A percentile compares a stretch with the other conserved stretches of the same genome.
These are phyloP conservation scores for Drosophila nikananu DNA, from an alignment of 1,140 invertebrate species.

Conservation along the genomic window DNA sequence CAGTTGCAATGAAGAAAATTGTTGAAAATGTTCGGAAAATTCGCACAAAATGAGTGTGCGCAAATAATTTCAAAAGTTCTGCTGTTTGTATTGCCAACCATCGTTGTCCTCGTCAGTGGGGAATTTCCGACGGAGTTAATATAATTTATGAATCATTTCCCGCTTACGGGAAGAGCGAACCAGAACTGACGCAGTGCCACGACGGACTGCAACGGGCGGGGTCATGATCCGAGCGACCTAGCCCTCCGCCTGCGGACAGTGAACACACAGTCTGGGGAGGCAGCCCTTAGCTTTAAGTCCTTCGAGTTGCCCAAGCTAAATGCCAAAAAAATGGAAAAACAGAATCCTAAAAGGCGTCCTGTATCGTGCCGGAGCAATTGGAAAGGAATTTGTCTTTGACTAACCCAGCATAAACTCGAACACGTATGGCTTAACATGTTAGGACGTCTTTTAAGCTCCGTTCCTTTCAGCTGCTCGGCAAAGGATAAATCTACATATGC, in stretches of 20 bases:
- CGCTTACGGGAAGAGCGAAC: slow-evolving; percentile 18
- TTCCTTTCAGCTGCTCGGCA: slow-evolving; percentile 45
- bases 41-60: slow-evolving; percentile 74
- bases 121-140: slow-evolving; percentile 61
- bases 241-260: not conserved
- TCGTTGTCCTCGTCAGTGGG: slow-evolving; percentile 34
- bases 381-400: slow-evolving; percentile 74
- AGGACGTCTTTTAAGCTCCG: slow-evolving; percentile 60
- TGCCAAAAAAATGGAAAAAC: slow-evolving; percentile 18
- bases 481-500: slow-evolving; percentile 19
- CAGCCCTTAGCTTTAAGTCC: slow-evolving; percentile 13
- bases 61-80: slow-evolving; percentile 78
- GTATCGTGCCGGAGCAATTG: slow-evolving; percentile 30
- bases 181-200: slow-evolving; percentile 7
- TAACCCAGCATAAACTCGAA: slow-evolving; percentile 71
- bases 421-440: slow-evolving; percentile 78
- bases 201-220: too few species aligned
- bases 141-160: slow-evolving; percentile 71
- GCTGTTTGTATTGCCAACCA: slow-evolving; percentile 57
- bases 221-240: not conserved
- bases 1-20: slow-evolving; percentile 52
- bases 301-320: slow-evolving; percentile 6
- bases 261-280: slow-evolving; percentile 2
- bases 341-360: not conserved
- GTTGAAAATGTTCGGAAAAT: slow-evolving; percentile 62